phyloP scores from a whole-genome alignment of 2,113 vertebrate genomes.

The Equus przewalskii region DNA sequence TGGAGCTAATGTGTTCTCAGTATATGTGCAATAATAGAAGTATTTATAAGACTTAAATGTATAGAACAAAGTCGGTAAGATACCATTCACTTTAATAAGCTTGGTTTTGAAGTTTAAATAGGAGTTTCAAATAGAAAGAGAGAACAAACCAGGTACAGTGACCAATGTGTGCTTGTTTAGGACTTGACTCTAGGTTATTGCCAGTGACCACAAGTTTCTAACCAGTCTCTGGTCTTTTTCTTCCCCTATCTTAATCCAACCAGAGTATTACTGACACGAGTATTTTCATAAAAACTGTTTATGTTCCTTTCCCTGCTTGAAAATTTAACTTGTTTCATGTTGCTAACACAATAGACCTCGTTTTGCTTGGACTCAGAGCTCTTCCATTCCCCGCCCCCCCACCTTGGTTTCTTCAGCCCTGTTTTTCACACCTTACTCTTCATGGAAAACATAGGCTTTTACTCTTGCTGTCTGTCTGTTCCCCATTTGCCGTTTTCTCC shows the following conservation, averaged over 20 bases:
- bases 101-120: constrained; percentile 9
- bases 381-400: background rate
- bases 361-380: background rate
- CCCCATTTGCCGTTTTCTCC: background rate
- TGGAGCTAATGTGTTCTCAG: background rate
- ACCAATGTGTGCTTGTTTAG: background rate
- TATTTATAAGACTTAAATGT: background rate
- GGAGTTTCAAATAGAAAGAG: background rate
- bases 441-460: background rate
- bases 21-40: background rate
- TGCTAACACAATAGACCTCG: background rate
- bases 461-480: background rate
- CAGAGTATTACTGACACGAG: background rate
- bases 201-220: background rate
- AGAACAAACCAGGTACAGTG: background rate
- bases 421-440: background rate
- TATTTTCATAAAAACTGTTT: constrained; percentile 26
- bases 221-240: background rate
- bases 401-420: background rate
- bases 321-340: background rate
- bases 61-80: background rate
- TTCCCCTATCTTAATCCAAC: background rate
- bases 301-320: background rate
- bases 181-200: background rate
- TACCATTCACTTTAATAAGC: background rate